phyloP scores from a whole-genome alignment of 2,888 invertebrate species.

The Palloptera scutellata region DNA sequence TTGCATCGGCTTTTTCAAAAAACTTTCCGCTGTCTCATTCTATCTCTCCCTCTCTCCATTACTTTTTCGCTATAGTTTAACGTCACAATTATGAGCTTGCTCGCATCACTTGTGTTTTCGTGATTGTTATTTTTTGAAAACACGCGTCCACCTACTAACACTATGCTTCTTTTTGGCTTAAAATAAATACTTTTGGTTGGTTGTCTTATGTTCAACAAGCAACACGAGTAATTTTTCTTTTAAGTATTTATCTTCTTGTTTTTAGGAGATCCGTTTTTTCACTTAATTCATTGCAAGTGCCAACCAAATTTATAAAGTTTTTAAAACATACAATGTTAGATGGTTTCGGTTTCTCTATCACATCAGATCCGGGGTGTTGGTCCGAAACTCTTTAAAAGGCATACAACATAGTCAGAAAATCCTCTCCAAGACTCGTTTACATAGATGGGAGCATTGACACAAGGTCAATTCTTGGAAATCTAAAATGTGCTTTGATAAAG shows the following conservation, averaged over 20 bases:
- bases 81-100: no score
- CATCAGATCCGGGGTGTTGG: not conserved
- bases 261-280: no score
- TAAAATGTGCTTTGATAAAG: no score
- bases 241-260: not conserved
- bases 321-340: not conserved
- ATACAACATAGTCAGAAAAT: no score
- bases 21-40: not conserved
- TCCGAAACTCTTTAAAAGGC: no score
- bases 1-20: not conserved
- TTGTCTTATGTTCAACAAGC: not conserved
- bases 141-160: constrained; percentile 1
- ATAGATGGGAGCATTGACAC: no score
- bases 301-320: not conserved
- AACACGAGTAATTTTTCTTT: not conserved
- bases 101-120: no score
- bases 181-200: not conserved
- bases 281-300: no score
- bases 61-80: not conserved
- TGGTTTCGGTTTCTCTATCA: not conserved
- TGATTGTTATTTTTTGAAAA: not conserved
- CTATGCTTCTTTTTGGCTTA: not conserved
- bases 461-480: no score
- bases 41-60: not conserved
- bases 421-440: no score